These are phyloP conservation scores for Thymelicus sylvestris DNA, from an alignment of 2,888 invertebrate genomes.

Conservation along the genomic window DNA sequence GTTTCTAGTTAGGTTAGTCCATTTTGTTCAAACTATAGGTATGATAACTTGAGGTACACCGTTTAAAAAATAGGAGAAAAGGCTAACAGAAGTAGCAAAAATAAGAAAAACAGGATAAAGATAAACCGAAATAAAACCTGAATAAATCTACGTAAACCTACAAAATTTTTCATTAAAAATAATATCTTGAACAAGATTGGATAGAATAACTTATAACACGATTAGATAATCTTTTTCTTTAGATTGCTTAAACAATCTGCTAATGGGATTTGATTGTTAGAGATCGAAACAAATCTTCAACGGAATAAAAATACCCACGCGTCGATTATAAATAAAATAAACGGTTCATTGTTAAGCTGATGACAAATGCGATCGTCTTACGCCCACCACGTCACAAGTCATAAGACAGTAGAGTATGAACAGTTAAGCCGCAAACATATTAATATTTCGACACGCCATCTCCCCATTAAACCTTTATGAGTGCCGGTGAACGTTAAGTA, in stretches of 20 bases:
- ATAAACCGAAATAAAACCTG: no score
- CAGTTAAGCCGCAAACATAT: conserved; percentile 69
- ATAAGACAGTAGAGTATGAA: conserved; percentile 59
- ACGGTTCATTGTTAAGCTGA: conserved; percentile 75
- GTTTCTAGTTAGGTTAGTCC: no score
- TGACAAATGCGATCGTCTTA: conserved; percentile 74
- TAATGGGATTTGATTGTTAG: neutral
- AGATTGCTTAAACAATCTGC: neutral
- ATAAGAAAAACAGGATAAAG: no score
- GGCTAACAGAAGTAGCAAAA: no score
- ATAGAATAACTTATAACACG: no score
- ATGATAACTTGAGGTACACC: neutral
- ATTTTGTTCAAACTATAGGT: no score
- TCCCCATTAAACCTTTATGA: conserved; percentile 75
- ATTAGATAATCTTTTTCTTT: neutral
- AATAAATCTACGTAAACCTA: no score
- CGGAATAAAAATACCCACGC: conserved; percentile 69
- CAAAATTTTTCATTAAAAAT: no score
- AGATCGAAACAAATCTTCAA: conserved; percentile 44
- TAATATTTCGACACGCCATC: conserved; percentile 77
- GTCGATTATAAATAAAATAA: conserved; percentile 74
- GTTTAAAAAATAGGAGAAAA: no score
- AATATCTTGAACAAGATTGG: no score
- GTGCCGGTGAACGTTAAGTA: conserved; percentile 60
- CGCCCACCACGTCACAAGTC: conserved; percentile 62